Evolutionary conservation across 2,113 vertebrate genomes (phyloP).

Genomic region (Calonectris borealis): DNA sequence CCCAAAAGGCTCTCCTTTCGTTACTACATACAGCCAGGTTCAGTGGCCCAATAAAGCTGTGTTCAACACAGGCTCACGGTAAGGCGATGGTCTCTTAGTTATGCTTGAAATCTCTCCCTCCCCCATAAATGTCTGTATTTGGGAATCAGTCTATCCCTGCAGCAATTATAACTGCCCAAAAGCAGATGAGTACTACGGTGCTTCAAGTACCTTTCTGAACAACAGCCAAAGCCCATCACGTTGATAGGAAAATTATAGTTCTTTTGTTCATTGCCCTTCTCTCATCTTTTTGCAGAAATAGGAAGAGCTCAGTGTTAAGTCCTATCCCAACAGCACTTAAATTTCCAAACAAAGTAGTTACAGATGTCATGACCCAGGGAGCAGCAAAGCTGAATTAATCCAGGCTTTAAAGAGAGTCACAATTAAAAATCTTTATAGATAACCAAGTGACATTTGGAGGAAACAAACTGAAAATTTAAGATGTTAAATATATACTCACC

Average conservation of each 20-base stretch:
- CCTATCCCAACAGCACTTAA: not conserved
- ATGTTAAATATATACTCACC: not conserved
- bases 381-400: not conserved
- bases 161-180: not conserved
- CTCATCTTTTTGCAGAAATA: not conserved
- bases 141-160: not conserved
- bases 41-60: not conserved
- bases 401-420: not conserved
- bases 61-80: not conserved
- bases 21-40: not conserved
- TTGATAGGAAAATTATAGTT: not conserved
- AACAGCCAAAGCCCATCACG: not conserved
- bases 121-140: not conserved
- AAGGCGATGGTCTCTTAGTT: not conserved
- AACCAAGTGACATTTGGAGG: not conserved
- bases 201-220: not conserved
- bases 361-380: fast-evolving
- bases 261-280: not conserved
- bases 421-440: not conserved
- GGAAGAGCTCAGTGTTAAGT: not conserved
- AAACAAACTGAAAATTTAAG: not conserved
- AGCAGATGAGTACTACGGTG: not conserved
- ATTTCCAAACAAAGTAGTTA: not conserved
- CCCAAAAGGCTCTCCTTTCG: not conserved
- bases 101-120: not conserved